Conservation (phyloP, 2,113 vertebrate species). For the Erinaceus europaeus region DNA sequence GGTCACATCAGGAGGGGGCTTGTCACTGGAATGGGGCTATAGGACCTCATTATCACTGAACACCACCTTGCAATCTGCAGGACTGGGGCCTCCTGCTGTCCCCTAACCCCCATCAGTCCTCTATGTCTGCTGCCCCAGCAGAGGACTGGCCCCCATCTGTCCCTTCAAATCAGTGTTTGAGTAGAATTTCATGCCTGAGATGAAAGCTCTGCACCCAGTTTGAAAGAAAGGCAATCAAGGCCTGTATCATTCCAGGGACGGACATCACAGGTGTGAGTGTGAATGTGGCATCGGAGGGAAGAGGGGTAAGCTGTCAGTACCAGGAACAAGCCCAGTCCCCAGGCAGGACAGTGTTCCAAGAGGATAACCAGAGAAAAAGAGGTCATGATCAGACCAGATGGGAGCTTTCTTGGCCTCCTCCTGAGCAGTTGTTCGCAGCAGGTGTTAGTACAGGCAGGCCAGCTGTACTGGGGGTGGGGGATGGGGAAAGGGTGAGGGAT, state of each 20-base stretch:
- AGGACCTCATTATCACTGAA: background rate
- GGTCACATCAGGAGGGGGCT: no score
- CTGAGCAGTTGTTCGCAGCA: background rate
- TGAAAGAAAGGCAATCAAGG: background rate
- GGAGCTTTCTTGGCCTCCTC: background rate
- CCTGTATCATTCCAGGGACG: background rate
- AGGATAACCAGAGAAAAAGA: background rate
- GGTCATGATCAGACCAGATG: background rate
- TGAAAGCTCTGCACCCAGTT: background rate
- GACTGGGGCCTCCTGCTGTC: background rate
- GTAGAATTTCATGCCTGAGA: background rate
- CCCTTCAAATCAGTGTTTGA: background rate
- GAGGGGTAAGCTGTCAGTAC: background rate
- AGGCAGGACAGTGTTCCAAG: background rate
- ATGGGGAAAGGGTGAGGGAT: no score
- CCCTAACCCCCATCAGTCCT: rapidly evolving
- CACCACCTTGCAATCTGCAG: background rate
- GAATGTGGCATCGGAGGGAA: background rate
- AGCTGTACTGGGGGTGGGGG: no score
- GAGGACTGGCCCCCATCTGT: background rate
- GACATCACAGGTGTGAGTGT: background rate
- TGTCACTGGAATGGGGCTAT: background rate
- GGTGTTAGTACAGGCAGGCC: no score
- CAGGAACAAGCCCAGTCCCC: background rate
- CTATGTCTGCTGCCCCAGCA: no score